Conservation (phyloP, 2,888 invertebrate genomes). For the Ametastegia equiseti region DNA sequence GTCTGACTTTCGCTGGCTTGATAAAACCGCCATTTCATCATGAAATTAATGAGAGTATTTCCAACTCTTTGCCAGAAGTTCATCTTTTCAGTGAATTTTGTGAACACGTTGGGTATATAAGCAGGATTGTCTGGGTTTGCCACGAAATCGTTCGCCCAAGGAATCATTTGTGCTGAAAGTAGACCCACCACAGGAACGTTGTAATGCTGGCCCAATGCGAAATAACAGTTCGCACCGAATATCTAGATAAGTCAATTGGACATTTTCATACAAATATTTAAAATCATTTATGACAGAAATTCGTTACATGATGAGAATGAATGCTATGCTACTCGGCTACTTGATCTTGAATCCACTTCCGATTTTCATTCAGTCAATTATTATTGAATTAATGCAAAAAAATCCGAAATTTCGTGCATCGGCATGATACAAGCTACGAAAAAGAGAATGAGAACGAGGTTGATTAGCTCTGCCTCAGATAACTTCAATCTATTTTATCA, state of each 20-base stretch:
- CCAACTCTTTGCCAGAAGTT: conserved; percentile 60
- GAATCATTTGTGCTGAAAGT: conserved; percentile 50
- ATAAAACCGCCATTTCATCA: conserved; percentile 36
- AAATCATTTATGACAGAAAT: not conserved
- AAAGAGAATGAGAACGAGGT: no score
- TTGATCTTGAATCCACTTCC: not conserved
- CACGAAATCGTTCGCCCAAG: conserved; percentile 55
- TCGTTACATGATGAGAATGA: not conserved
- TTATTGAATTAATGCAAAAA: not conserved
- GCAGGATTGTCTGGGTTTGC: conserved; percentile 60
- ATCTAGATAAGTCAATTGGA: conserved; percentile 50
- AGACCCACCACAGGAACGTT: conserved; percentile 59
- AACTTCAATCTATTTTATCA: no score
- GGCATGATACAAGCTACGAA: not conserved
- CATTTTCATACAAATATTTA: not conserved
- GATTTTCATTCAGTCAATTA: not conserved
- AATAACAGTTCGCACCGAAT: conserved; percentile 60
- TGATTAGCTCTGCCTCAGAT: not conserved
- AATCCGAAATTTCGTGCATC: not conserved
- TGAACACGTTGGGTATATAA: conserved; percentile 54
- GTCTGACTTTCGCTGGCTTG: conserved; percentile 55
- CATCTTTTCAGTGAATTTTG: conserved; percentile 21
- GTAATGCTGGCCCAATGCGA: conserved; percentile 61
- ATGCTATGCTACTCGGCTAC: no score
- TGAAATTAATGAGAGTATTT: conserved; percentile 53